Evolutionary conservation across 2,113 vertebrate species (phyloP).

Genomic region (Fregetta grallaria): DNA sequence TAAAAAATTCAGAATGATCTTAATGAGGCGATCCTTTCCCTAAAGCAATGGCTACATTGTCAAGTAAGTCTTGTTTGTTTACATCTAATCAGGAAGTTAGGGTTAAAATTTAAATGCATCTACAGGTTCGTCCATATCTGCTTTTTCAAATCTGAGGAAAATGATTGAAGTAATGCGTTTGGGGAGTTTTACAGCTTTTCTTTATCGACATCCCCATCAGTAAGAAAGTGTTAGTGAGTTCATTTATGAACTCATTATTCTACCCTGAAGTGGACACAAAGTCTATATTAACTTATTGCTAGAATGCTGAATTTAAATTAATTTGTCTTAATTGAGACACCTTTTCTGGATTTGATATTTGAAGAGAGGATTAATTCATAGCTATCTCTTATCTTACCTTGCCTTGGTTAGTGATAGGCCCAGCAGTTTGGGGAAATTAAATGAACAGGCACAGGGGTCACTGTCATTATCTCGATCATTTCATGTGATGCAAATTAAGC

Average conservation of each 20-base stretch:
- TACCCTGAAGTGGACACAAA: not conserved
- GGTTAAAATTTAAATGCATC: not conserved
- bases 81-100: not conserved
- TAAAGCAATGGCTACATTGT: not conserved
- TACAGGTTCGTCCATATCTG: not conserved
- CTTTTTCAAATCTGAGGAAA: not conserved
- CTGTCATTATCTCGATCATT: slow-evolving; percentile 29
- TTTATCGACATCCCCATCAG: not conserved
- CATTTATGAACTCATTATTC: not conserved
- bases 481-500: slow-evolving; percentile 34
- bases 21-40: not conserved
- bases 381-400: slow-evolving; percentile 31
- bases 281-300: not conserved
- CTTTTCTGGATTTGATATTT: slow-evolving; percentile 26
- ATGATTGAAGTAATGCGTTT: not conserved
- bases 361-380: slow-evolving; percentile 35
- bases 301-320: slow-evolving; percentile 27
- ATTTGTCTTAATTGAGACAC: slow-evolving; percentile 39
- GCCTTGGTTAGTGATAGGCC: slow-evolving; percentile 23
- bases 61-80: not conserved
- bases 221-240: not conserved
- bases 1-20: not conserved
- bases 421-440: slow-evolving; percentile 36
- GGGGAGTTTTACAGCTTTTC: not conserved
- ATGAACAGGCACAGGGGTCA: slow-evolving; percentile 4